Evolutionary conservation across 2,888 invertebrate species (phyloP), one percentile per base, ranked within the genome.

Genomic region (Pterobdella sp.): DNA sequence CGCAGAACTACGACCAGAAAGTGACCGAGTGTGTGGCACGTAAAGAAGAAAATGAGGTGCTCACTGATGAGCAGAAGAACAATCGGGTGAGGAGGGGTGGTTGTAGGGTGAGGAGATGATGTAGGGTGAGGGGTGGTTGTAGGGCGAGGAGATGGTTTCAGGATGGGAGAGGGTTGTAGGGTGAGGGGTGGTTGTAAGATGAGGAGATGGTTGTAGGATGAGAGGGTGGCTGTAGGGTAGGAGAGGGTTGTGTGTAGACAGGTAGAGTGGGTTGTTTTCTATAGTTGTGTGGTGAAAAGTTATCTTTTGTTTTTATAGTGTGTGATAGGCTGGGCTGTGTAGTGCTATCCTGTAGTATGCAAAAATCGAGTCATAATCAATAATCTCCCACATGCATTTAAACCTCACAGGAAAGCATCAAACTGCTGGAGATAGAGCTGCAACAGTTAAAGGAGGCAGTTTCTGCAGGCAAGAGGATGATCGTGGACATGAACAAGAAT

Each of bases 1-100:
- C 98, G 71, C 94, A 98, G 80, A 98, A 97, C 87, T 97, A 97
- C 83, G 98, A 99, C 84, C 96, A 97, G 85, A 98, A 98, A 85
- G 94, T 93, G 68, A 94, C 94, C 84, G 98, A 99, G 86, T 89
- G 94, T 52, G 96, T 96, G 81, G 89, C 90, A 81, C 95, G 96
- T 86, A 93, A 93, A 84, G 92, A 94, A 83, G 96, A 97, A 84
- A 91, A 93, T 83, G 96, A 97, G 82, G 88, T 88, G 72, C 86
- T 97, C 22, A 89, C 90, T 52, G 96, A 96, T 81, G 96, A 96
- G 81, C 86, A 96, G 76, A 89, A 90, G 84, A 88, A 90, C 77
- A 95, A 95, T 84, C 89, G 90, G 86, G 89, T 87, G 76, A 75
- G 4, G 63, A 26, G 4, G 31, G 31, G n/a, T 63, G n/a, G 63